Conservation (phyloP, 2,113 vertebrate species). For the Microcebus tavaratra region DNA sequence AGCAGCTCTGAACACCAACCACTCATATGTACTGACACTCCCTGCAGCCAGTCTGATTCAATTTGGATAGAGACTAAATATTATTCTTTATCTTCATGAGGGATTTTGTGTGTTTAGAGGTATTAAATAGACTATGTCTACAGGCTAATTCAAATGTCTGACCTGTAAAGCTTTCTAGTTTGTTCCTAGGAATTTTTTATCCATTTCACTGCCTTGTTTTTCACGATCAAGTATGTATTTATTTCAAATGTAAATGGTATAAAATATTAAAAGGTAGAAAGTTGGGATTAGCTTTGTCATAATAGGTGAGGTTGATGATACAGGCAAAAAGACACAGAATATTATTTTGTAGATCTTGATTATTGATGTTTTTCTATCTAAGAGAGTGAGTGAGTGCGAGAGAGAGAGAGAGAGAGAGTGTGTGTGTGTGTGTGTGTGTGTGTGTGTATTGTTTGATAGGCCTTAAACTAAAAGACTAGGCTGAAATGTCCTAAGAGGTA, state of each 20-base stretch:
- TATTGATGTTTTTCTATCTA: background rate
- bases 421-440: too few species aligned
- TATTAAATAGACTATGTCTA: background rate
- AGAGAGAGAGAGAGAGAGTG: too few species aligned
- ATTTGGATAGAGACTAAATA: slow-evolving; percentile 29
- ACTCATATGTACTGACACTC: background rate
- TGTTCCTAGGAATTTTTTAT: background rate
- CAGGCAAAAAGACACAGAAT: background rate
- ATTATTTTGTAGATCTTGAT: background rate
- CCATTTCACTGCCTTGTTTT: background rate
- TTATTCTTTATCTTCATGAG: slow-evolving; percentile 1
- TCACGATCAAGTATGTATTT: background rate
- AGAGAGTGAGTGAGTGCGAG: background rate
- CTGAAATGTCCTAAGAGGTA: background rate
- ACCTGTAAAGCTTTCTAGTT: background rate
- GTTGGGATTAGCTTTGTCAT: background rate
- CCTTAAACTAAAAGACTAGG: background rate
- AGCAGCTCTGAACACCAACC: background rate
- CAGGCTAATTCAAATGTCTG: background rate
- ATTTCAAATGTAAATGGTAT: background rate
- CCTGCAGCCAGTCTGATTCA: background rate
- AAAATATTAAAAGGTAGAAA: background rate
- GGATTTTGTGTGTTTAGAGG: background rate
- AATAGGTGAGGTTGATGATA: background rate
- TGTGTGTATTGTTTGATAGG: background rate